Conservation (phyloP, 2,888 invertebrate species). For the Troides oblongomaculatus region DNA sequence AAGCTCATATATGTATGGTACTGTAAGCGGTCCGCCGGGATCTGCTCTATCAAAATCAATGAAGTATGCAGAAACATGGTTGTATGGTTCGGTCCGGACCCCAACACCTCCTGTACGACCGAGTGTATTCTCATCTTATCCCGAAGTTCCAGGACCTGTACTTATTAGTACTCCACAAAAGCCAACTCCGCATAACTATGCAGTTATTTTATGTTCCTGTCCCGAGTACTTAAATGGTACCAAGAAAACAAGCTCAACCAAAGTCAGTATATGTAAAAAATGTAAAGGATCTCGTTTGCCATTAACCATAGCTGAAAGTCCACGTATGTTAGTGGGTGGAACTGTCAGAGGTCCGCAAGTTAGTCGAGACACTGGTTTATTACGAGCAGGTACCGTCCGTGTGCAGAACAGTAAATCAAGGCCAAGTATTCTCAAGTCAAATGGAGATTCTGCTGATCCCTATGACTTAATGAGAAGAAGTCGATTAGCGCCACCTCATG, state of each 20-base stretch:
- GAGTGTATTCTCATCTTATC: constrained; percentile 73
- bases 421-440: constrained; percentile 83
- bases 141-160: constrained; percentile 70
- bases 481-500: constrained; percentile 83
- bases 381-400: constrained; percentile 83
- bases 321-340: constrained; percentile 76
- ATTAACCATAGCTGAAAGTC: constrained; percentile 82
- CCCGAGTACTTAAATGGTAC: constrained; percentile 89
- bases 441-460: constrained; percentile 81
- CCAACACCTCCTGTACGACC: constrained; percentile 71
- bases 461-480: constrained; percentile 91
- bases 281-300: constrained; percentile 90
- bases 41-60: constrained; percentile 90
- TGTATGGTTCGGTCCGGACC: constrained; percentile 87
- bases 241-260: constrained; percentile 85
- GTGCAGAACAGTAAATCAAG: constrained; percentile 80
- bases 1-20: constrained; percentile 73
- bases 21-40: constrained; percentile 81
- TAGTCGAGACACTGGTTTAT: constrained; percentile 66
- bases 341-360: constrained; percentile 81
- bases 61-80: constrained; percentile 92
- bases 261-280: constrained; percentile 89
- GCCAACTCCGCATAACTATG: constrained; percentile 82
- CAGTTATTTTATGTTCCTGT: constrained; percentile 90
- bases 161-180: constrained; percentile 77